phyloP scores from a whole-genome alignment of 2,888 invertebrate species.

The Meiosimyza decipiens region DNA sequence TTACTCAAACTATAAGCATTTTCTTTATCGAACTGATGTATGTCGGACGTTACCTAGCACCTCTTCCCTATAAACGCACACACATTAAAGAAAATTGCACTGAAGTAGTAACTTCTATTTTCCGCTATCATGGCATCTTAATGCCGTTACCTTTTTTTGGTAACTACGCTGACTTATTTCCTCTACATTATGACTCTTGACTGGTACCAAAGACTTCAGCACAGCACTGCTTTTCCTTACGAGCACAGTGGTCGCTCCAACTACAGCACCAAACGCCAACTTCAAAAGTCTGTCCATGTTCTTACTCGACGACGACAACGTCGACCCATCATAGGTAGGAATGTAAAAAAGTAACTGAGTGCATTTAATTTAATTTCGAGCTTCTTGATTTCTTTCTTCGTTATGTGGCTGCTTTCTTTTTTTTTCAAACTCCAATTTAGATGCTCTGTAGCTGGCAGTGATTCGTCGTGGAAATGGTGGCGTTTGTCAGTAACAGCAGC shows the following conservation, averaged over 20 bases:
- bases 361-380: constrained; percentile 63
- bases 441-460: constrained; percentile 34
- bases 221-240: constrained; percentile 16
- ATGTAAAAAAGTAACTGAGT: constrained; percentile 55
- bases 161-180: constrained; percentile 37
- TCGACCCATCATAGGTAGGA: background rate
- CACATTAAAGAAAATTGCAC: no score
- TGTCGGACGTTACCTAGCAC: no score
- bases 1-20: no score
- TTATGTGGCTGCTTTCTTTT: background rate
- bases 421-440: constrained; percentile 17
- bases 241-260: constrained; percentile 13
- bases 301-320: no score
- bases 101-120: constrained; percentile 34
- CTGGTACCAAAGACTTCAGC: constrained; percentile 17
- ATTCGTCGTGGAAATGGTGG: constrained; percentile 40
- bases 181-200: constrained; percentile 41
- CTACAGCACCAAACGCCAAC: constrained; percentile 5
- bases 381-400: constrained; percentile 55
- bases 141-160: constrained; percentile 38
- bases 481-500: constrained; percentile 37
- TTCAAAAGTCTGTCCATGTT: background rate
- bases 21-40: no score
- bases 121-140: constrained; percentile 43
- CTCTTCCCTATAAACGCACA: no score